Evolutionary conservation across 2,113 vertebrate species (phyloP).

Genomic region (Sphyrna mokarran): DNA sequence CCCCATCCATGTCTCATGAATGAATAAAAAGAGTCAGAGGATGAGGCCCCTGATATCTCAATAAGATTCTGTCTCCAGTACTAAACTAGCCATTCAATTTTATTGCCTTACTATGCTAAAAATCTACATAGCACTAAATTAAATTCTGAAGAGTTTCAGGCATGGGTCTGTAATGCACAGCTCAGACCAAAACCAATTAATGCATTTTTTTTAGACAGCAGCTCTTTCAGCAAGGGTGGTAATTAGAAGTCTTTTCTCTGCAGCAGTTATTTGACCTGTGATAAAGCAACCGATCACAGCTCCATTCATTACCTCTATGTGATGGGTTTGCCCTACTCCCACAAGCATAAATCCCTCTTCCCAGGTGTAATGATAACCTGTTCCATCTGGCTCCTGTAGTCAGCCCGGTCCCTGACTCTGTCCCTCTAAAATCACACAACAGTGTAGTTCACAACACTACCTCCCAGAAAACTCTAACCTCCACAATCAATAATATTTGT

Average conservation of each 20-base stretch:
- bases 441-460: constrained; percentile 27
- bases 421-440: constrained; percentile 11
- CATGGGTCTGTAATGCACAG: constrained; percentile 50
- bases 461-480: constrained; percentile 49
- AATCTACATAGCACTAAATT: constrained; percentile 12
- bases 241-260: constrained; percentile 57
- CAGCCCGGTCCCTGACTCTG: background rate
- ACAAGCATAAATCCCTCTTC: constrained; percentile 59
- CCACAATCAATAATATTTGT: constrained; percentile 57
- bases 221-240: constrained; percentile 51
- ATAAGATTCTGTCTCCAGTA: background rate
- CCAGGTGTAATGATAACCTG: constrained; percentile 42
- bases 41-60: background rate
- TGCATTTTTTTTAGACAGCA: constrained; percentile 50
- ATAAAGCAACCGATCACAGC: constrained; percentile 59
- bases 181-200: constrained; percentile 54
- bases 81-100: background rate
- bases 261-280: constrained; percentile 58
- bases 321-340: constrained; percentile 55
- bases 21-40: too few relatives aligned
- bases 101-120: constrained; percentile 8
- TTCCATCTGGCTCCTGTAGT: constrained; percentile 39
- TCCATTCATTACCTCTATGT: constrained; percentile 63
- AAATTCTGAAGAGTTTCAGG: constrained; percentile 10
- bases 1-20: too few relatives aligned